Evolutionary conservation across 2,888 invertebrate species (phyloP).

Genomic region (Himalopsyche tibetana): DNA sequence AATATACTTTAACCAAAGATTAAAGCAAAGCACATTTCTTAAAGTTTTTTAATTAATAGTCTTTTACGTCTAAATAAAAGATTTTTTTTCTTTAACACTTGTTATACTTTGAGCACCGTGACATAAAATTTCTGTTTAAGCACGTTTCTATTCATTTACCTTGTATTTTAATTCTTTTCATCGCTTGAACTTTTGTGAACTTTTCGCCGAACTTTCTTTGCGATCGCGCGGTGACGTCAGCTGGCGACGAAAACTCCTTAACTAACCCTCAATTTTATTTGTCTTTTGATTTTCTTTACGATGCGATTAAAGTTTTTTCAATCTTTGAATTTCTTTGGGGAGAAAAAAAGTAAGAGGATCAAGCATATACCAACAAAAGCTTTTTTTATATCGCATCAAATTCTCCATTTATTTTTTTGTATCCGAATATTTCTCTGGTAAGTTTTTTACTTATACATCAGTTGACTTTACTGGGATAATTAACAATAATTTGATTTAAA

Average conservation of each 20-base stretch:
- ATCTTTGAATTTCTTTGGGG: not conserved
- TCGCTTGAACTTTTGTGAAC: conserved; percentile 8
- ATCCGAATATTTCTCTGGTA: too few species aligned
- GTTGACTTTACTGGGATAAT: too few species aligned
- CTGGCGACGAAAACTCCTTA: conserved; percentile 15
- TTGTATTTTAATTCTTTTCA: conserved; percentile 34
- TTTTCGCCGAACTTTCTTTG: not conserved
- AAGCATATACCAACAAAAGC: not conserved
- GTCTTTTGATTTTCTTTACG: conserved; percentile 11
- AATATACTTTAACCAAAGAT: too few species aligned
- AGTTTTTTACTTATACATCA: too few species aligned
- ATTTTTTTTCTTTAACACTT: too few species aligned
- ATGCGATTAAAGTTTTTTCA: conserved; percentile 10
- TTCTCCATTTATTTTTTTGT: too few species aligned
- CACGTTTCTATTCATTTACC: conserved; percentile 26
- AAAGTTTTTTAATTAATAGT: too few species aligned
- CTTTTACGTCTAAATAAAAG: too few species aligned
- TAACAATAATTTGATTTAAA: too few species aligned
- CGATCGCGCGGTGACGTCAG: conserved; percentile 9
- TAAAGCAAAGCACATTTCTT: too few species aligned
- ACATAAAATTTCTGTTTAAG: not conserved
- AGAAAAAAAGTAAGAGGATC: not conserved
- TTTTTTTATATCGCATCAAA: too few species aligned
- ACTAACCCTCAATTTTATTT: conserved; percentile 12
- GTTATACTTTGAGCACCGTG: too few species aligned